Base-by-base conservation (phyloP, 2,797 vertebrate species). In the Tinamus major region DNA sequence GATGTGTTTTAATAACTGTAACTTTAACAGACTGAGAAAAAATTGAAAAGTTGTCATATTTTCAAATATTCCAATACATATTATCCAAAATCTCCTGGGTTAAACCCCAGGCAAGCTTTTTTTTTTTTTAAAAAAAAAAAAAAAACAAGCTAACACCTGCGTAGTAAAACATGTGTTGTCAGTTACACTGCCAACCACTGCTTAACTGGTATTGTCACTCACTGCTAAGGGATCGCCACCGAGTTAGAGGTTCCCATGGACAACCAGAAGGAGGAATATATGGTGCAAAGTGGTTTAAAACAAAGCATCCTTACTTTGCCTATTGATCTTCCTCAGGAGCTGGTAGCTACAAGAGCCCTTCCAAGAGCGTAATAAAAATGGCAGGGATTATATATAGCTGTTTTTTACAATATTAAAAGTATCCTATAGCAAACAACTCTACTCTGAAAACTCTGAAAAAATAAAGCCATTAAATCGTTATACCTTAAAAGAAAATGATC, bases 161-260 rank as follows among this genome's bases (percentile, higher is more conserved):
- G 9, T 1, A 76, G 15, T n/a, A 87, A 79, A 80, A 23, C 1
- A 58, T 0, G 4, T 4, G 13, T 48, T 48, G 46, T 21, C 46
- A 48, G 64, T 48, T 20, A 56, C 29, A 26, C 6, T 70, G 18
- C n/a, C 49, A 48, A 48, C 46, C 21, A 41, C 8, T 55, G n/a
- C 20, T 65, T 79, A n/a, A 27, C 58, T 31, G 41, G 5, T 39
- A 53, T 35, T 58, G 49, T 21, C 44, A 62, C 21, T 46, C 33
- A 51, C 39, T 74, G 27, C 10, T 41, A 46, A 37, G 51, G 44
- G 2, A 9, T 6, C 7, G 13, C 2, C 12, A 9, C 23, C n/a
- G 29, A 63, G 21, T 21, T 56, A 46, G 63, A 83, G 33, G 37
- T 41, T 63, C 41, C 26, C 18, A 63, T 3, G 10, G 61, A 37